Evolutionary conservation across 1,140 invertebrate species (phyloP).

Genomic region (Ruditapes philippinarum): DNA sequence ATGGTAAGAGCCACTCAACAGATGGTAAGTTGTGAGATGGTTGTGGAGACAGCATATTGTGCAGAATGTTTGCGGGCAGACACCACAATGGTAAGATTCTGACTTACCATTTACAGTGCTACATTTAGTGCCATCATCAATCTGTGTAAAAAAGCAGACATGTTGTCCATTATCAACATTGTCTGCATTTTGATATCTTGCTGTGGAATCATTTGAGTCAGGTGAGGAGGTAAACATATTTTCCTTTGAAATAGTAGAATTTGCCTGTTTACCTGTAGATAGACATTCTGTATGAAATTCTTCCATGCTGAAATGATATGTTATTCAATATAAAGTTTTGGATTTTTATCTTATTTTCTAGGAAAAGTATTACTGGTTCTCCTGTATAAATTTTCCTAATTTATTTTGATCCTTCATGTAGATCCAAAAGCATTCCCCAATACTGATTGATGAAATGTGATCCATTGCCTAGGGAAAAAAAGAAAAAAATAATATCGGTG

Average conservation of each 20-base stretch:
- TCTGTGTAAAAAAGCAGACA: not conserved
- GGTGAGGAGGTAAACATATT: not conserved
- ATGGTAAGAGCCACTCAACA: slow-evolving; percentile 15
- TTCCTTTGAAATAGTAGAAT: not conserved
- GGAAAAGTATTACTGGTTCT: no score
- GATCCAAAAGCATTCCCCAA: no score
- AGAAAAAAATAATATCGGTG: no score
- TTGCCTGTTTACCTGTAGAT: not conserved
- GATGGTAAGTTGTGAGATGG: not conserved
- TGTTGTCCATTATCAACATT: not conserved
- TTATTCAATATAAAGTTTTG: no score
- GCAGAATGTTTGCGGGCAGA: slow-evolving; percentile 19
- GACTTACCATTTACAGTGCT: no score
- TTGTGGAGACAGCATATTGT: slow-evolving; percentile 44
- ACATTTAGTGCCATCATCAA: not conserved
- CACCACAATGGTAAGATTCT: slow-evolving; percentile 5
- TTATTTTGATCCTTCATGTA: no score
- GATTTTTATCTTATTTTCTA: no score
- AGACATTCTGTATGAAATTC: no score
- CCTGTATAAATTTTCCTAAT: no score
- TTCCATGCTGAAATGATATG: no score
- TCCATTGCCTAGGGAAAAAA: no score
- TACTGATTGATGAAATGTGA: no score
- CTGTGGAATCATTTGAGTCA: not conserved
- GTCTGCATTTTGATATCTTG: not conserved